Percentiles rank a stretch among this genome's conserved stretches.
phyloP scores from a whole-genome alignment of 2,888 invertebrate species.

The Erebia epiphron region DNA sequence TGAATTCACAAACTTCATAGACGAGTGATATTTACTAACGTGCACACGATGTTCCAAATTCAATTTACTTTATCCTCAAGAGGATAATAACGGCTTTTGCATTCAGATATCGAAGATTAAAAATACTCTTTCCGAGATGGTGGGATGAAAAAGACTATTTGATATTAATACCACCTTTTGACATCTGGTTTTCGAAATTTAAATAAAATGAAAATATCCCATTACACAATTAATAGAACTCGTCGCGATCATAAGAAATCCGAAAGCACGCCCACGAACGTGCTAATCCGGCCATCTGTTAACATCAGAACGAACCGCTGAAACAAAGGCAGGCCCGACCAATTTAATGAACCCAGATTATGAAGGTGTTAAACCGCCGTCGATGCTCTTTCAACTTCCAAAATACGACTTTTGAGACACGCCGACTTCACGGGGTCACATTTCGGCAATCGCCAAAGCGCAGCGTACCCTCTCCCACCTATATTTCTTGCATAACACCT shows the following conservation, averaged over 20 bases:
- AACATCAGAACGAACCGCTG: slow-evolving; percentile 76
- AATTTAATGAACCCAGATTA: slow-evolving; percentile 81
- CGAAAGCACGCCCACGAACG: slow-evolving; percentile 59
- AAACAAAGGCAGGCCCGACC: slow-evolving; percentile 78
- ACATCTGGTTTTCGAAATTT: neutral
- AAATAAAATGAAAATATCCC: neutral
- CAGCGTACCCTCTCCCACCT: slow-evolving; percentile 61
- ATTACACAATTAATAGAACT: slow-evolving; percentile 30
- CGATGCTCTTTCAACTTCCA: slow-evolving; percentile 78
- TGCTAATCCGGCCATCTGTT: slow-evolving; percentile 81
- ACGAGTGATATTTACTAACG: too few relatives aligned
- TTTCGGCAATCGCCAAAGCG: slow-evolving; percentile 73
- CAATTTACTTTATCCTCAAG: too few relatives aligned
- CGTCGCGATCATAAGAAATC: slow-evolving; percentile 35
- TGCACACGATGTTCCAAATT: too few relatives aligned
- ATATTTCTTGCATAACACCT: slow-evolving; percentile 56
- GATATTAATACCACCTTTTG: neutral
- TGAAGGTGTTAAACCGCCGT: slow-evolving; percentile 80
- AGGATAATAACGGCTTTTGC: too few relatives aligned
- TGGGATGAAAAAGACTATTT: neutral
- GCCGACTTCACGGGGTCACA: slow-evolving; percentile 72
- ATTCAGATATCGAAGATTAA: too few relatives aligned
- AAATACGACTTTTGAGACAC: slow-evolving; percentile 77
- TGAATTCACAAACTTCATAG: too few relatives aligned
- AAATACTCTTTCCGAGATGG: too few relatives aligned